Evolutionary conservation across 1,140 invertebrate species (phyloP), one percentile per base, ranked within the genome.

Genomic region (Oreohelix idahoensis): DNA sequence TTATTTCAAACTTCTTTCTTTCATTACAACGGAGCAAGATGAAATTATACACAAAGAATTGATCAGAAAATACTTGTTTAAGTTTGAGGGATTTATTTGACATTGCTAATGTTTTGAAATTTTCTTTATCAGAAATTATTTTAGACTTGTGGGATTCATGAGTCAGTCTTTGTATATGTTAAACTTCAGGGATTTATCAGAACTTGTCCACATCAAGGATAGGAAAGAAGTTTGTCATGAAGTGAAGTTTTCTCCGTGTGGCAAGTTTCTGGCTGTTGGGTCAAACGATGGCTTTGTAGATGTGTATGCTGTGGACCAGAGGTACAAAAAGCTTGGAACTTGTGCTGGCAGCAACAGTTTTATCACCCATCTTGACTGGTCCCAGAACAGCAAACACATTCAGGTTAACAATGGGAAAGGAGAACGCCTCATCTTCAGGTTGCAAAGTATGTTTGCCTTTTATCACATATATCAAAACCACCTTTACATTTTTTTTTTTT

Each of bases 281-380:
- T 93, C 92, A 42, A 93, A 93, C 85, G 92, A 93, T 85, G 92
- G 92, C 76, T 92, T 90, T 89, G 91, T 93, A 11, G 92, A 93
- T 77, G 89, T 93, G 20, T 93, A 92, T 75, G 84, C 90, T 0
- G 87, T 87, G 1, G 88, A 88, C 15, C 90, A 92, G 81, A 80
- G 89, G 38, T 93, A 91, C 87, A 92, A 92, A 83, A 85, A 87
- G 53, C 89, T 93, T 1, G 91, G 91, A 1, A 86, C 84, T 0
- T 93, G 92, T 83, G 85, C 87, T 36, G 92, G 92, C 2, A 92
- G 87, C 83, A 91, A 89, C 8, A 92, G 92, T 85, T 92, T 92
- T 83, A 92, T 93, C 80, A 93, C 92, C 17, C 92, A 93, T 85
- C 75, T 93, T 38, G 92, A 93, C 87, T 93, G 92, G 92, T 92